Evolutionary conservation across 2,888 invertebrate genomes (phyloP), one percentile per base, ranked within the genome.

Genomic region (Sphaeridia pumilis): DNA sequence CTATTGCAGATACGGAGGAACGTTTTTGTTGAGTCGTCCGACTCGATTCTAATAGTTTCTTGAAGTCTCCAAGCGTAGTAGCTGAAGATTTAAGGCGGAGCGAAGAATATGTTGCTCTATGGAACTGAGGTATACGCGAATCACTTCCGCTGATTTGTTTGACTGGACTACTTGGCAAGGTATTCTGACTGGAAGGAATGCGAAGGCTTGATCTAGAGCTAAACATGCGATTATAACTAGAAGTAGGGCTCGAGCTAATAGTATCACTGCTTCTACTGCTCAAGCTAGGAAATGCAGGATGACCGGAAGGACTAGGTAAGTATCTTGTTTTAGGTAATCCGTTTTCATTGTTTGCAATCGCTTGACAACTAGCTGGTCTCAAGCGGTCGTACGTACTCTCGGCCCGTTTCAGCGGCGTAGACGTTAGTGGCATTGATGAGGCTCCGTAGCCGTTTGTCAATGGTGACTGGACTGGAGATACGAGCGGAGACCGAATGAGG

Each of bases 1-100:
- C 65, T 36, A 65, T 57, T 7, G 65, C 65, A 28, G 61, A 63
- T 45, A 63, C 58, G 5, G 62, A 58, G 26, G 54, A 52, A 31
- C 58, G 49, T 27, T 65, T 63, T 43, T 58, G 55, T 45, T 61
- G 59, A 1, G 58, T 58, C n/a, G n/a, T n/a, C n/a, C n/a, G n/a
- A n/a, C n/a, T n/a, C 0, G 63, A 58, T 46, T 60, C 58, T 1
- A 65, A 53, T 2, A 65, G 49, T 36, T 55, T 44, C 47, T 65
- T 65, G 27, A 65, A 65, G 42, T 65, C 63, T 10, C 56, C 56
- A 4, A 65, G 46, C 1, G 65, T 61, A 7, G 65, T 65, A 44
- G 54, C 50, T 25, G 49, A 28, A 28, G 36, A 22, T 31, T 20
- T 24, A 4, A 28, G 45, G 14, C 47, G 42, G 24, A 26, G 22